Evolutionary conservation across 1,140 invertebrate genomes (phyloP), one percentile per base, ranked within the genome.

Genomic region (Aricia agestis): DNA sequence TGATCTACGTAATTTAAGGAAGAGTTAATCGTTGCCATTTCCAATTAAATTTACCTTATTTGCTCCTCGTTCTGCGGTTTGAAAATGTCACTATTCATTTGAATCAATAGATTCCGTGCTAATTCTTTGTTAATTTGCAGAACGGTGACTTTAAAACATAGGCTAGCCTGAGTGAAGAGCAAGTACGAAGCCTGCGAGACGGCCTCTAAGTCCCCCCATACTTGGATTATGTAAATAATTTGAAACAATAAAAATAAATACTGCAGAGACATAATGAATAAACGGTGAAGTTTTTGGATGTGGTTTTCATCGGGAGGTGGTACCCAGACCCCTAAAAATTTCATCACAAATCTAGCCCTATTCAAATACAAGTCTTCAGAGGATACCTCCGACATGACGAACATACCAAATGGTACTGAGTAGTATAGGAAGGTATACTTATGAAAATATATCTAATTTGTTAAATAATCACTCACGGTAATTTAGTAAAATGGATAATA

Each of bases 71-170:
- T 75, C n/a, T 83, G 76, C 0, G 87, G 82, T 58, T 77, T 76
- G 69, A 91, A 89, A 70, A 86, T 72, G 9, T 83, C 76, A 13
- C 77, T 74, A 36, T 86, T 82, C 86, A 91, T 91, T 68, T 76
- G 78, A 36, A 63, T 69, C 19, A 89, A 32, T 6, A 91, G 69
- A 1, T 83, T 74, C 69, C 74, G 80, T 6, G 87, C 45, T 32
- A 76, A 74, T 11, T 68, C 70, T n/a, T 82, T 75, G 66, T 89
- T 90, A 1, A 80, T 17, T 18, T 84, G 86, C 70, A 90, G 78
- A 45, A 87, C 80, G 1, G 86, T 85, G 7, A 91, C 74, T 81
- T 91, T 91, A 13, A 88, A 85, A 72, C 87, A 90, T 31, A 91
- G 76, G 72, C 85, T 87, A 5, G 87, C 86, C 52, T 91, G 87